Evolutionary conservation across 2,888 invertebrate species (phyloP).

Genomic region (Athalia rosae): DNA sequence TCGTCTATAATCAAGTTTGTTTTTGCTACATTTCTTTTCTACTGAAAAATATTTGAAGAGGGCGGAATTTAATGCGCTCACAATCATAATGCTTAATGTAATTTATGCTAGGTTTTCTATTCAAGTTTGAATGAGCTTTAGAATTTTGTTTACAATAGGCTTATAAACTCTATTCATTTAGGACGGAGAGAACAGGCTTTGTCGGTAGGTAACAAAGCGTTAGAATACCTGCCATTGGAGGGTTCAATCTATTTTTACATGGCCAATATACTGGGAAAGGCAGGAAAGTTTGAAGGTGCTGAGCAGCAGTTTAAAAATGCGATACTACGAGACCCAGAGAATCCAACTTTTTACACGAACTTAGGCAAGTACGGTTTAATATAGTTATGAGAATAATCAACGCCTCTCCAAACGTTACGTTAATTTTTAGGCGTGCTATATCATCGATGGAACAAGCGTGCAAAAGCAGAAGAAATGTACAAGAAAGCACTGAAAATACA

Average conservation of each 20-base stretch:
- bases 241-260: slow-evolving; percentile 89
- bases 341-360: slow-evolving; percentile 92
- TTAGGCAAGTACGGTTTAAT: slow-evolving; percentile 79
- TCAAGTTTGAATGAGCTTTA: no score
- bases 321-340: slow-evolving; percentile 80
- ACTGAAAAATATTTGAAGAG: no score
- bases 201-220: slow-evolving; percentile 81
- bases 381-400: not conserved
- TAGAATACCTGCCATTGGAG: slow-evolving; percentile 83
- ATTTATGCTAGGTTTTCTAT: no score
- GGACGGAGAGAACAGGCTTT: slow-evolving; percentile 83
- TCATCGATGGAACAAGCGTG: slow-evolving; percentile 90
- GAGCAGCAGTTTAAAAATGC: slow-evolving; percentile 88
- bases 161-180: slow-evolving; percentile 61
- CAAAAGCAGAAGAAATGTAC: slow-evolving; percentile 85
- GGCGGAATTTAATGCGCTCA: no score
- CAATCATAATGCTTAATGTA: no score
- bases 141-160: no score
- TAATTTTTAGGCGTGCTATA: slow-evolving; percentile 85
- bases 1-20: slow-evolving; percentile 14
- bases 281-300: slow-evolving; percentile 84
- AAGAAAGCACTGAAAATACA: slow-evolving; percentile 83
- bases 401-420: not conserved
- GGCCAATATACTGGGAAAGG: slow-evolving; percentile 92
- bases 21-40: no score